phyloP scores from a whole-genome alignment of 2,888 invertebrate genomes.

The Coenonympha arcania region DNA sequence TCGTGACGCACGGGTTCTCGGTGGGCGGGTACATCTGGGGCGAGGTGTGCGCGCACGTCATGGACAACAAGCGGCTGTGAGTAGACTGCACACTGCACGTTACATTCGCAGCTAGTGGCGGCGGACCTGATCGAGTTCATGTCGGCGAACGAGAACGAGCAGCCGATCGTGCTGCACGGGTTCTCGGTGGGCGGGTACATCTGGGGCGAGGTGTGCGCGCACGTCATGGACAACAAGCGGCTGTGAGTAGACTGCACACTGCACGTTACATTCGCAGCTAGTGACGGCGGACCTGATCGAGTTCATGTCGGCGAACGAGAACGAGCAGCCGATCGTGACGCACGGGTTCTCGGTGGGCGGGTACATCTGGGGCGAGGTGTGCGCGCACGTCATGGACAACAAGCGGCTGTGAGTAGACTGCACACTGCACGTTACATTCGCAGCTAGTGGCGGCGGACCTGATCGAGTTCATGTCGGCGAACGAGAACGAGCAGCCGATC shows the following conservation, averaged over 20 bases:
- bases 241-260: no score
- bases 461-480: no score
- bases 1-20: conserved; percentile 91
- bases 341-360: conserved; percentile 95
- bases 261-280: conserved; percentile 56
- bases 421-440: no score
- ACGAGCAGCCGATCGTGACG: conserved; percentile 79
- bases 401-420: no score
- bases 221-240: conserved; percentile 56
- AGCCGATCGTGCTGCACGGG: conserved; percentile 85
- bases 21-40: conserved; percentile 93
- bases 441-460: no score
- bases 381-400: conserved; percentile 70
- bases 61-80: conserved; percentile 57
- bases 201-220: conserved; percentile 84
- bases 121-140: conserved; percentile 83
- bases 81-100: no score
- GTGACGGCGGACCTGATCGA: conserved; percentile 83
- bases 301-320: conserved; percentile 79
- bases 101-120: conserved; percentile 76
- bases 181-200: conserved; percentile 93
- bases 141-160: conserved; percentile 76
- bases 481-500: no score
- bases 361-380: conserved; percentile 88
- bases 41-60: conserved; percentile 77